Evolutionary conservation across 2,888 invertebrate species (phyloP), one percentile per base, ranked within the genome.

Genomic region (Arge pagana): DNA sequence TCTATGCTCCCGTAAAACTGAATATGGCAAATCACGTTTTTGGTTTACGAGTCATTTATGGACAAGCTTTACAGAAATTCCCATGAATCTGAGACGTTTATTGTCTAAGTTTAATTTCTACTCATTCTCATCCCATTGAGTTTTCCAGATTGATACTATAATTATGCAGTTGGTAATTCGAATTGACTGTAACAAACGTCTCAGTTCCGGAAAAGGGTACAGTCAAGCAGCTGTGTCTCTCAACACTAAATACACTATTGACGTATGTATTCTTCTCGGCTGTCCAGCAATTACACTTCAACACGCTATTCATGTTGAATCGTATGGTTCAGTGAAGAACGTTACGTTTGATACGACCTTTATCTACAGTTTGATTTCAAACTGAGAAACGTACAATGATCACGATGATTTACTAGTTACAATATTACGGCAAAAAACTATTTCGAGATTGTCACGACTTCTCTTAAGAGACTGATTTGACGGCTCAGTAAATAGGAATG

Each of bases 1-100:
- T 61, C 63, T 51, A 58, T 48, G 50, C 42, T 51, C 43, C 42
- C 28, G 21, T 24, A n/a, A 41, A 51, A 26, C 28, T 45, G 53
- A 52, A 58, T 56, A 60, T 60, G 60, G 56, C 56, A 58, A 60
- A 58, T 58, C 56, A 56, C 58, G 50, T 56, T 54, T 60, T 60
- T 58, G 58, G 56, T 56, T 52, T 56, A 55, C 42, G 45, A 58
- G 54, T 59, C 59, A 18, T 30, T 37, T 41, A 54, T 30, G 31
- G 40, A 18, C 36, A 35, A 40, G 39, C 36, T 41, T 49, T 39
- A 48, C 36, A 26, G 41, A 21, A 31, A 30, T 50, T 15, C 28
- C 26, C 45, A 7, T 15, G 35, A 45, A 33, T 33, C 45, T 35
- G 45, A 35, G 35, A 45, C 33, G 45, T 24, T 45, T 24, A 33